phyloP scores from a whole-genome alignment of 2,113 vertebrate genomes.

The Nannospalax galili region DNA sequence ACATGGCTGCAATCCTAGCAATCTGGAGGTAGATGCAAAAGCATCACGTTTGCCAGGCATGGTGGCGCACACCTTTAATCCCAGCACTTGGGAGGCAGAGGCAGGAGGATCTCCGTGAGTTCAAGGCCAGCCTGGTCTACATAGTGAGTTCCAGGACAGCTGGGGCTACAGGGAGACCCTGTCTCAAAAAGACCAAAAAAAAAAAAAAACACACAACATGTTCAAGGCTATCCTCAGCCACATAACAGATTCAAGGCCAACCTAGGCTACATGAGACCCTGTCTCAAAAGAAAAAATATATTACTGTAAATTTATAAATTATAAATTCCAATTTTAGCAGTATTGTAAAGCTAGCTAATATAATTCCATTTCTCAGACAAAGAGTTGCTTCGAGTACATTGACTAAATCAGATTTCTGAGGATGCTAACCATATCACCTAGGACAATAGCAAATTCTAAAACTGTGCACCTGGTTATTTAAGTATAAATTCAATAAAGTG shows the following conservation, averaged over 20 bases:
- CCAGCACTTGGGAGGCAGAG: too few relatives aligned
- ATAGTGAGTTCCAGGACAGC: too few relatives aligned
- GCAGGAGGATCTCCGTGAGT: too few relatives aligned
- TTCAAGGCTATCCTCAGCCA: neutral
- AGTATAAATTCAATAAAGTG: conserved; percentile 30
- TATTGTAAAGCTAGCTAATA: neutral
- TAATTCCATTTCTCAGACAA: neutral
- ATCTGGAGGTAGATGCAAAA: neutral
- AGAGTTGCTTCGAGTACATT: neutral
- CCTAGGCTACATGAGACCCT: neutral
- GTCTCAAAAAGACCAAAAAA: too few relatives aligned
- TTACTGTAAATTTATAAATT: neutral
- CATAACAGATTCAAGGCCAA: neutral
- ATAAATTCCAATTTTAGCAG: conserved; percentile 25
- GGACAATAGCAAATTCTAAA: neutral
- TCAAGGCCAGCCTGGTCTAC: too few relatives aligned
- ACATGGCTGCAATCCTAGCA: neutral
- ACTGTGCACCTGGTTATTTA: neutral
- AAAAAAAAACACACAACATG: too few relatives aligned
- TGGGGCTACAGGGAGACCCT: too few relatives aligned
- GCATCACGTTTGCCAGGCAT: too few relatives aligned
- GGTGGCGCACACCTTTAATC: too few relatives aligned
- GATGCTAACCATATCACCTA: neutral
- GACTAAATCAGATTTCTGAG: conserved; percentile 4
- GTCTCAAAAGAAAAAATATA: neutral